phyloP scores from a whole-genome alignment of 2,797 vertebrate genomes.

The Sandelia bainsii region DNA sequence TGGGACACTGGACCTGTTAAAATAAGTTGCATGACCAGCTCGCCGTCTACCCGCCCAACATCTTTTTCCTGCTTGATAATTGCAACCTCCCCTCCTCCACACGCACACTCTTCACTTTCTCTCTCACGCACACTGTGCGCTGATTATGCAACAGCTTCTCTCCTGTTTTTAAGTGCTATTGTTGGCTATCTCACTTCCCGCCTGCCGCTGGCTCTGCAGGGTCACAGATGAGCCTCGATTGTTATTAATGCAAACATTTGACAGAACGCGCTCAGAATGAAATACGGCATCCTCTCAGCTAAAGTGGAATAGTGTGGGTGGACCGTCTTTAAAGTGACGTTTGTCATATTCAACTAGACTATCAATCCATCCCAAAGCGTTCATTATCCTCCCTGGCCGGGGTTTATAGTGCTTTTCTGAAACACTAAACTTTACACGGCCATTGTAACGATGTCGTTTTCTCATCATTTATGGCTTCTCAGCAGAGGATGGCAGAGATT shows the following conservation, averaged over 20 bases:
- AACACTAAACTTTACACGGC: slow-evolving; percentile 70
- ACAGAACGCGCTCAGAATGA: slow-evolving; percentile 66
- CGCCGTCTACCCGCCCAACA: slow-evolving; percentile 3
- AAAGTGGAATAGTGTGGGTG: slow-evolving; percentile 70
- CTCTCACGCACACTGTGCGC: slow-evolving; percentile 8
- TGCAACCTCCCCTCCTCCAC: slow-evolving; percentile 39
- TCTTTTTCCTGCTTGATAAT: slow-evolving; percentile 59
- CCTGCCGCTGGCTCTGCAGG: slow-evolving; percentile 35
- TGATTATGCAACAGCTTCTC: slow-evolving; percentile 62
- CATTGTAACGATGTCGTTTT: slow-evolving; percentile 61
- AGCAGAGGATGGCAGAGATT: not conserved
- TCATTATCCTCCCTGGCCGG: slow-evolving; percentile 27
- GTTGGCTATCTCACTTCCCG: slow-evolving; percentile 44
- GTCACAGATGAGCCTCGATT: slow-evolving; percentile 61
- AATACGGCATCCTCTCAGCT: slow-evolving; percentile 59
- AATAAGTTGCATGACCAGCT: slow-evolving; percentile 33
- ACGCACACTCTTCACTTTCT: slow-evolving; percentile 19
- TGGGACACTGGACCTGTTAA: slow-evolving; percentile 38
- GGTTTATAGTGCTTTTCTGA: slow-evolving; percentile 66
- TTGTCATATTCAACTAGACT: slow-evolving; percentile 76
- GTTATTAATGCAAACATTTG: slow-evolving; percentile 75
- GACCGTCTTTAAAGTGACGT: slow-evolving; percentile 68
- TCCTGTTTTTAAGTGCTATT: slow-evolving; percentile 60
- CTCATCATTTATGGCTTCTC: slow-evolving; percentile 63
- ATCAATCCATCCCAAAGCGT: slow-evolving; percentile 67